Base-by-base conservation (phyloP, 2,113 vertebrate species). In the Phodopus roborovskii region DNA sequence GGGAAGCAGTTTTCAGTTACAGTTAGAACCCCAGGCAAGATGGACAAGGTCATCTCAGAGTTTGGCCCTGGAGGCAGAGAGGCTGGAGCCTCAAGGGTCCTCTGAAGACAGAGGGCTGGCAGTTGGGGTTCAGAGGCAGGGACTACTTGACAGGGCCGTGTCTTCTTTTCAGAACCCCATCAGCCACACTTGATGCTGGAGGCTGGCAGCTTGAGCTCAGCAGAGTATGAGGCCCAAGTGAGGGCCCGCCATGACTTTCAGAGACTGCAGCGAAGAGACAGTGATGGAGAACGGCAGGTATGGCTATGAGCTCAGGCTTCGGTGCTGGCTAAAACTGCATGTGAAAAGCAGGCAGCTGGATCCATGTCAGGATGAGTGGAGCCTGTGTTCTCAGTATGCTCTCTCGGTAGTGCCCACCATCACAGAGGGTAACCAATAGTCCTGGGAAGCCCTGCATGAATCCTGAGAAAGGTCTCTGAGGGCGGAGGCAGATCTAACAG, bases 141-240 rank as follows among this genome's bases (percentile, higher is more conserved):
- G 60, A 36, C 8, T 10, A 75, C 83, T 39, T 0, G 39, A 95
- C 0, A 22, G 64, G 62, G 58, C 50, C 58, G n/a, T 83, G 36
- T 45, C 7, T 62, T n/a, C 10, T 16, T 68, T 88, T 26, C 98
- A 99, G 99, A 99, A 96, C 99, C 99, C 74, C 99, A 99, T 97
- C 98, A 97, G 86, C 99, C 99, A 0, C 98, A 99, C 97, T 98
- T 99, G 85, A 99, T 99, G 95, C 97, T 99, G 50, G 99, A 99
- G 97, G 98, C 97, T 0, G 99, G 99, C 90, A 98, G 99, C 83
- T 99, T 99, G 97, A 99, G 98, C 0, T 99, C 99, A 91, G 98
- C 98, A 0, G 99, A 99, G 91, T 99, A 99, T 0, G 99, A 99
- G 96, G 98, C 99, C 58, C 99, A 98, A 28, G 97, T 99, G 91